Percentiles rank a stretch among this genome's conserved stretches.
These are phyloP conservation scores for Aporrectodea caliginosa DNA, from an alignment of 1,140 invertebrate species.

Conservation along the genomic window DNA sequence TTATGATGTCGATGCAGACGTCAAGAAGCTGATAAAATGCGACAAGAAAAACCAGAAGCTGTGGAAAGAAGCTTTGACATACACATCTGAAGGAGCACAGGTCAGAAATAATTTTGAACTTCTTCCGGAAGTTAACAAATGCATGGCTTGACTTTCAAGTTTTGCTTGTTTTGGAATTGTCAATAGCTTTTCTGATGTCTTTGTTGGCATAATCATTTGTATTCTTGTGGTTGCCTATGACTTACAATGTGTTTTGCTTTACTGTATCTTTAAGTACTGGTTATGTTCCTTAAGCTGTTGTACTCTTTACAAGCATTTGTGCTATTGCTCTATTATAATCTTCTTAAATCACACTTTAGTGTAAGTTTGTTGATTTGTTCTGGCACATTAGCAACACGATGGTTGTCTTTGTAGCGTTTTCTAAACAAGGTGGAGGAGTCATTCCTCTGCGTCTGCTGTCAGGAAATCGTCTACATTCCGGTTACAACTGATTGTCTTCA, in stretches of 20 bases:
- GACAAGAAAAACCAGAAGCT: slow-evolving; percentile 66
- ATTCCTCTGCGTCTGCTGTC: slow-evolving; percentile 77
- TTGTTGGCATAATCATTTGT: neutral
- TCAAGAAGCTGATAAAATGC: slow-evolving; percentile 60
- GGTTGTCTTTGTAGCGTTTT: slow-evolving; percentile 59
- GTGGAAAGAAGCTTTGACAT: slow-evolving; percentile 62
- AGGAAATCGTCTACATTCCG: slow-evolving; percentile 69
- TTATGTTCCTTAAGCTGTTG: no score
- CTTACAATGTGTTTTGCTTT: neutral
- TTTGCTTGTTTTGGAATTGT: neutral
- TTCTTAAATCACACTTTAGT: no score
- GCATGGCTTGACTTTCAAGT: neutral
- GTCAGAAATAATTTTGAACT: slow-evolving; percentile 35
- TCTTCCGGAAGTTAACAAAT: neutral
- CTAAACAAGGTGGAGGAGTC: slow-evolving; percentile 64
- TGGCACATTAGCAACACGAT: no score
- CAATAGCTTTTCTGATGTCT: neutral
- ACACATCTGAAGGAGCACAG: slow-evolving; percentile 43
- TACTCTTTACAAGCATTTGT: no score
- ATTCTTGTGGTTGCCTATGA: neutral
- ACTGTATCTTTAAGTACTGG: no score
- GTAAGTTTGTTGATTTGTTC: no score
- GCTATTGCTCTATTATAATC: no score
- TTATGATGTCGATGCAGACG: slow-evolving; percentile 58
- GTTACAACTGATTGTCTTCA: slow-evolving; percentile 72